phyloP scores from a whole-genome alignment of 2,113 vertebrate genomes.

The Phalacrocorax brasilianus region DNA sequence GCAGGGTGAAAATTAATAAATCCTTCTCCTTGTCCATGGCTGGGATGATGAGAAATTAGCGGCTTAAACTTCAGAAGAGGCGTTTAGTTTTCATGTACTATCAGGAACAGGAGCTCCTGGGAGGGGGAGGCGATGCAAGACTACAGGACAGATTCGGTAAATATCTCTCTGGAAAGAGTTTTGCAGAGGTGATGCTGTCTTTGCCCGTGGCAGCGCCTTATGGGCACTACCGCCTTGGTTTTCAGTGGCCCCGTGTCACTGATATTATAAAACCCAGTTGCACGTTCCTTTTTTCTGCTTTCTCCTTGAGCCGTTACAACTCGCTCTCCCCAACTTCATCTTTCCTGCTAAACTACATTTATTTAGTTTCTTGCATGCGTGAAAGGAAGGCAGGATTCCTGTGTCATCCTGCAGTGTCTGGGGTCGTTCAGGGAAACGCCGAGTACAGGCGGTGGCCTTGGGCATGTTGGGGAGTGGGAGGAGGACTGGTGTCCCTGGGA shows the following conservation, averaged over 20 bases:
- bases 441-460: fast-evolving
- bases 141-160: not conserved
- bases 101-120: not conserved
- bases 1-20: not conserved
- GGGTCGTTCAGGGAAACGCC: not conserved
- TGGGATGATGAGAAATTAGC: not conserved
- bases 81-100: not conserved
- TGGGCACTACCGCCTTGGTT: not conserved
- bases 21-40: not conserved
- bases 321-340: not conserved
- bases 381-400: not conserved
- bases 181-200: not conserved
- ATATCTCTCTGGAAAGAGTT: not conserved
- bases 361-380: not conserved
- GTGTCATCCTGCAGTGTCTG: not conserved
- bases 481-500: not conserved
- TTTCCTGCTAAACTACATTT: not conserved
- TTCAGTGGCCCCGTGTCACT: fast-evolving
- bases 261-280: not conserved
- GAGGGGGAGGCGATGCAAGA: not conserved
- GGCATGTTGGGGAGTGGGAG: not conserved
- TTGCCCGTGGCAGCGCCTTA: not conserved
- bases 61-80: not conserved
- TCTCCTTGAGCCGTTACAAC: not conserved
- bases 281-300: not conserved